Conservation (phyloP, 2,113 vertebrate genomes). For the Odontesthes bonariensis region DNA sequence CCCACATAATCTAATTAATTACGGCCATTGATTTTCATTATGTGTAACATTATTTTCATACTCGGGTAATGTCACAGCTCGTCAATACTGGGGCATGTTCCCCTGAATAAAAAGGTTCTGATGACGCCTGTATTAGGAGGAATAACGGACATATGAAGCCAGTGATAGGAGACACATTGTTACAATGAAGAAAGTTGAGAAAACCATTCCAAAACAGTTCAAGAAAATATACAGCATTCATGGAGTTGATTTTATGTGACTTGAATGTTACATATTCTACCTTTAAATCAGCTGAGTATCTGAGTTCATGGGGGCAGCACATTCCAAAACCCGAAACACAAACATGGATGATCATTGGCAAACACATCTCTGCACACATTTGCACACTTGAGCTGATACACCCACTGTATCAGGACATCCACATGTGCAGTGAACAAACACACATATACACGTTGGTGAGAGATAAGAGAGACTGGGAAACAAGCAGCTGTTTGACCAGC, state of each 20-base stretch:
- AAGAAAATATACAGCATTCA: not conserved
- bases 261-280: not conserved
- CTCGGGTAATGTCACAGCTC: too few species aligned
- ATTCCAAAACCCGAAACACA: slow-evolving; percentile 5
- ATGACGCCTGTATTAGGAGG: too few species aligned
- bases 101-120: too few species aligned
- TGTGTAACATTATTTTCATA: too few species aligned
- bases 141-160: too few species aligned
- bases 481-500: slow-evolving; percentile 57
- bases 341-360: slow-evolving; percentile 13
- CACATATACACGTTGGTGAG: slow-evolving; percentile 30
- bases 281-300: not conserved
- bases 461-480: slow-evolving; percentile 62
- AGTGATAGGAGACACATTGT: too few species aligned
- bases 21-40: too few species aligned
- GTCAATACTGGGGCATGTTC: too few species aligned
- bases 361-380: slow-evolving; percentile 21
- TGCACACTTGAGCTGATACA: slow-evolving; percentile 4
- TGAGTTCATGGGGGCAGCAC: slow-evolving; percentile 13
- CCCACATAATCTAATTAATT: too few species aligned
- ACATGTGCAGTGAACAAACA: slow-evolving; percentile 25
- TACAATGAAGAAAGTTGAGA: too few species aligned
- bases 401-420: slow-evolving; percentile 32
- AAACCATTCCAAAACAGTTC: too few species aligned
- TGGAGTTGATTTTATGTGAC: not conserved